Conservation (phyloP, 2,113 vertebrate genomes). For the Rhegmatorhina hoffmannsi region DNA sequence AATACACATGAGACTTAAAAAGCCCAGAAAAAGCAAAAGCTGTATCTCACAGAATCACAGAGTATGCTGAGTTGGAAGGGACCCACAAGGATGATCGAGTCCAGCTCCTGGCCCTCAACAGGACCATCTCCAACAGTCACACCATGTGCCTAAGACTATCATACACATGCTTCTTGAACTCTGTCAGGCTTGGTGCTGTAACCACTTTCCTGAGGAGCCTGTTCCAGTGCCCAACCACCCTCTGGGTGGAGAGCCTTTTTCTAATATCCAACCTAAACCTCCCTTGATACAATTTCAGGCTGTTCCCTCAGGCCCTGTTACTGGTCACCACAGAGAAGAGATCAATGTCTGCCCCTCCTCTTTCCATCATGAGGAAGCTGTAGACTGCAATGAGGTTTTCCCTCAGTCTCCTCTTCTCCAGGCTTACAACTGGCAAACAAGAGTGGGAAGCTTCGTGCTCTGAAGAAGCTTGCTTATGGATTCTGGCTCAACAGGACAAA, state of each 20-base stretch:
- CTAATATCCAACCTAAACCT: not conserved
- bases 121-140: not conserved
- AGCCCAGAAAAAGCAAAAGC: not conserved
- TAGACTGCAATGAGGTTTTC: not conserved
- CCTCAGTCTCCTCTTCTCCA: not conserved
- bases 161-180: not conserved
- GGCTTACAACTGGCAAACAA: not conserved
- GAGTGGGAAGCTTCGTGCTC: not conserved
- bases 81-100: not conserved
- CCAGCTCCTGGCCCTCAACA: not conserved
- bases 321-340: not conserved
- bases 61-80: not conserved
- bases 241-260: not conserved
- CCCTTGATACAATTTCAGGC: not conserved
- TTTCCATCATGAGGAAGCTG: not conserved
- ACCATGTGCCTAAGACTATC: not conserved
- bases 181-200: not conserved
- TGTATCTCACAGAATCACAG: not conserved
- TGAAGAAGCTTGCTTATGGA: not conserved
- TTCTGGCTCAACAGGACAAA: not conserved
- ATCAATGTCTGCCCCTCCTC: not conserved
- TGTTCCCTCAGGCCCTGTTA: not conserved
- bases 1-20: not conserved
- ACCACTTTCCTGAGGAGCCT: not conserved
- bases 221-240: not conserved